These are phyloP conservation scores for Pleuronectes platessa DNA, from an alignment of 2,113 vertebrate species.

Conservation along the genomic window DNA sequence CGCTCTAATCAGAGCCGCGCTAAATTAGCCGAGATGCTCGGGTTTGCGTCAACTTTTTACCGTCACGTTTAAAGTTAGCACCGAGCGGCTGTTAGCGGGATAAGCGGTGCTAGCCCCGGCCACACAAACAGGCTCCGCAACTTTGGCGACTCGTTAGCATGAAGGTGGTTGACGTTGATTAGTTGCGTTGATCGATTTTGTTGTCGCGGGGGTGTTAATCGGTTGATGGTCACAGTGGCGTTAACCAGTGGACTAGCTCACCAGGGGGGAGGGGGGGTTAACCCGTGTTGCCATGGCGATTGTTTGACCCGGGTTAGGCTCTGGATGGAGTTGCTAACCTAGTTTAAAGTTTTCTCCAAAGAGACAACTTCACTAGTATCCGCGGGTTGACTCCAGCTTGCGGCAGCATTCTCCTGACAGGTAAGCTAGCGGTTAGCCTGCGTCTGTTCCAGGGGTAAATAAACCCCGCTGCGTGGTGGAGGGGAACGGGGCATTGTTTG, in stretches of 20 bases:
- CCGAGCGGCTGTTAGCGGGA: constrained; percentile 17
- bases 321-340: background rate
- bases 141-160: background rate
- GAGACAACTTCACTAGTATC: background rate
- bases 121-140: background rate
- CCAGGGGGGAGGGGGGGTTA: background rate
- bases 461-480: constrained; percentile 10
- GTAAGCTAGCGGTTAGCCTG: constrained; percentile 2
- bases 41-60: constrained; percentile 36
- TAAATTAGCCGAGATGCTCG: too few species aligned
- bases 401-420: background rate
- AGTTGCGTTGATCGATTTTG: background rate
- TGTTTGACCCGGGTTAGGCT: constrained; percentile 20
- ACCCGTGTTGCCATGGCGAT: constrained; percentile 66
- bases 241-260: background rate
- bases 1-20: too few species aligned
- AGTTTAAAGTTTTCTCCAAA: constrained; percentile 13
- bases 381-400: too few species aligned
- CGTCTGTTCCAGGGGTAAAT: background rate
- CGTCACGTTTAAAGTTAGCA: constrained; percentile 44
- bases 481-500: constrained; percentile 26
- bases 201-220: background rate
- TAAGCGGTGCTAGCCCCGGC: constrained; percentile 26
- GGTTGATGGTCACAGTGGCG: too few species aligned
- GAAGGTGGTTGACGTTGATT: background rate